Evolutionary conservation across 2,888 invertebrate genomes (phyloP), one percentile per base, ranked within the genome.

Genomic region (Sarcophaga carnaria): DNA sequence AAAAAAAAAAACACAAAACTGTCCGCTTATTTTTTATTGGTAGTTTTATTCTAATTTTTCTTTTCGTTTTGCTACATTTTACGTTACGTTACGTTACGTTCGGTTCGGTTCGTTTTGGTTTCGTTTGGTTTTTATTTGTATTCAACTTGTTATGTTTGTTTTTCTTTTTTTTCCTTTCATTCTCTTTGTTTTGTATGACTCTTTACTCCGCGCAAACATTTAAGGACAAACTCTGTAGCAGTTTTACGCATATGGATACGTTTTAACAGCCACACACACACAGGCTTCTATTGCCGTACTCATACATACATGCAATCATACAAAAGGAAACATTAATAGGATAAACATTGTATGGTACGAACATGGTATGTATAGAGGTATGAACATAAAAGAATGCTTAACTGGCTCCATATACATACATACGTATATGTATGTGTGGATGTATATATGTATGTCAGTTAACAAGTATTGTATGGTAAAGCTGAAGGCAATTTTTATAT

Each of bases 401-500:
- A 37, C 37, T 37, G 8, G 8, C 37, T 37, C 37, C 62, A 67
- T 6, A 8, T 22, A n/a, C 14, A 20, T 62, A n/a, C n/a, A 25
- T 25, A 49, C 37, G 25, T 67, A n/a, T 47, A 22, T 20, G 20
- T 45, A 17, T 67, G 69, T 49, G 63, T 49, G 25, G 49, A 25
- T 59, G 10, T 27, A 22, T 11, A 17, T 59, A 1, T n/a, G 27
- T 14, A 64, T 22, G 27, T 17, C 14, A 54, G 17, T 54, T 14
- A 12, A 54, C n/a, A 60, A 62, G 37, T 71, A 71, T 74, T 60
- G 60, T 80, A 49, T 54, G 14, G 74, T 27, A 74, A 47, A 72
- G 78, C 78, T 67, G 62, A 62, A 67, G 66, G 78, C 78, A 72
- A 78, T 78, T 83, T 17, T 54, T 54, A 14, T 14, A 14, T 54